Evolutionary conservation across 2,888 invertebrate genomes (phyloP).

Genomic region (Empis livida): DNA sequence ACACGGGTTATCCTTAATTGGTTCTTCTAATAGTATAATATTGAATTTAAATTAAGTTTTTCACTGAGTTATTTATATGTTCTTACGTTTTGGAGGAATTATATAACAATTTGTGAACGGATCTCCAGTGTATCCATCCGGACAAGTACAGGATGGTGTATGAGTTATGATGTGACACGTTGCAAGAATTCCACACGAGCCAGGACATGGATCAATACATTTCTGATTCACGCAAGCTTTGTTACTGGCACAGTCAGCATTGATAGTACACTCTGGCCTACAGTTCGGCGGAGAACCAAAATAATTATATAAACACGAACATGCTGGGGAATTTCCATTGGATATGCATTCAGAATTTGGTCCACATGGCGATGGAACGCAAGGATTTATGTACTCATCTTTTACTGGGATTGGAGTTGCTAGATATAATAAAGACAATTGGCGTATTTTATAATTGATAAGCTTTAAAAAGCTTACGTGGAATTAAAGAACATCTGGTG

Average conservation of each 20-base stretch:
- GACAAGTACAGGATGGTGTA: conserved; percentile 60
- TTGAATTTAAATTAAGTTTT: background rate
- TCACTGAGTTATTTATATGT: background rate
- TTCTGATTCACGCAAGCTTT: conserved; percentile 64
- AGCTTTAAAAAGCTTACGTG: conserved; percentile 28
- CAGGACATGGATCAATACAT: conserved; percentile 69
- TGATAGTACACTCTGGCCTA: conserved; percentile 56
- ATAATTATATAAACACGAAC: conserved; percentile 50
- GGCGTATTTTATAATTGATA: background rate
- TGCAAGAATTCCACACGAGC: conserved; percentile 56
- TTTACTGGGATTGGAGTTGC: conserved; percentile 22
- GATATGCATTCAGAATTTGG: conserved; percentile 53
- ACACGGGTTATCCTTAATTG: conserved; percentile 38
- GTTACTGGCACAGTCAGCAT: conserved; percentile 61
- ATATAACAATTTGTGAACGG: conserved; percentile 49
- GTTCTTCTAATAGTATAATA: conserved; percentile 11
- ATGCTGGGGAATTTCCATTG: conserved; percentile 46
- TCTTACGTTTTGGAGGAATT: conserved; percentile 36
- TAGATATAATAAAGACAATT: conserved; percentile 7
- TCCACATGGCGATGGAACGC: conserved; percentile 54
- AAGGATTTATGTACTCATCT: conserved; percentile 41
- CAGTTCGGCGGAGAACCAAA: conserved; percentile 60
- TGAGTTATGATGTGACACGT: conserved; percentile 55
- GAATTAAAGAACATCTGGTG: conserved; percentile 38
- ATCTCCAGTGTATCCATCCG: conserved; percentile 58